Evolutionary conservation across 2,113 vertebrate genomes (phyloP).

Genomic region (Atherinomorus stipes): DNA sequence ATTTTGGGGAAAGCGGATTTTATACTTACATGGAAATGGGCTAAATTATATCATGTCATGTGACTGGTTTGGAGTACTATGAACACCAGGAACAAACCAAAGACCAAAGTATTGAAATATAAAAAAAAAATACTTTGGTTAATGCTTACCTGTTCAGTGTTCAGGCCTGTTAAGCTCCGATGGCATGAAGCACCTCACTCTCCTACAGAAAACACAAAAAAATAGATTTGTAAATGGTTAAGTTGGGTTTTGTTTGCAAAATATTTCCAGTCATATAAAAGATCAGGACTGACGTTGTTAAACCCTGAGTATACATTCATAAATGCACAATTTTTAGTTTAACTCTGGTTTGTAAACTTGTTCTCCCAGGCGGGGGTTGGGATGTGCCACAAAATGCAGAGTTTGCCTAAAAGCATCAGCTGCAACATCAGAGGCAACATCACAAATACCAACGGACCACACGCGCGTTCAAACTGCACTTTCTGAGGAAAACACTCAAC

Average conservation of each 20-base stretch:
- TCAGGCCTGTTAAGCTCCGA: slow-evolving; percentile 24
- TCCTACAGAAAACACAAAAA: slow-evolving; percentile 37
- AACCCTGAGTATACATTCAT: too few species aligned
- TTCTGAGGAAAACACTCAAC: slow-evolving; percentile 25
- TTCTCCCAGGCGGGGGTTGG: slow-evolving; percentile 4
- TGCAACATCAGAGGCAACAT: too few species aligned
- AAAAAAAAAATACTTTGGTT: background rate
- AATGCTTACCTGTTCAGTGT: slow-evolving; percentile 47
- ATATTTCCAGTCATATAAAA: background rate
- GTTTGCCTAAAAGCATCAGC: too few species aligned
- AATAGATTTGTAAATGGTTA: background rate
- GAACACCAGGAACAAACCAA: background rate
- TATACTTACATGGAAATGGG: too few species aligned
- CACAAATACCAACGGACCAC: background rate
- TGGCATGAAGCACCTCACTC: slow-evolving; percentile 20
- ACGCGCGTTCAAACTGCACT: slow-evolving; percentile 4
- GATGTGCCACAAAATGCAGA: background rate
- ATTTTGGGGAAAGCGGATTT: too few species aligned
- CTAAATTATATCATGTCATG: too few species aligned
- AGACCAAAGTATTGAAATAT: background rate
- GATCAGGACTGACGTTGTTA: too few species aligned
- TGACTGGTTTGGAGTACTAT: background rate
- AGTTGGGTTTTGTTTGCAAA: background rate
- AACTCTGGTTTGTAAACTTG: slow-evolving; percentile 1
- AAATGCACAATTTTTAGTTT: background rate